These are phyloP conservation scores for Heterodera schachtii DNA, from an alignment of 1,140 invertebrate genomes.

Conservation along the genomic window DNA sequence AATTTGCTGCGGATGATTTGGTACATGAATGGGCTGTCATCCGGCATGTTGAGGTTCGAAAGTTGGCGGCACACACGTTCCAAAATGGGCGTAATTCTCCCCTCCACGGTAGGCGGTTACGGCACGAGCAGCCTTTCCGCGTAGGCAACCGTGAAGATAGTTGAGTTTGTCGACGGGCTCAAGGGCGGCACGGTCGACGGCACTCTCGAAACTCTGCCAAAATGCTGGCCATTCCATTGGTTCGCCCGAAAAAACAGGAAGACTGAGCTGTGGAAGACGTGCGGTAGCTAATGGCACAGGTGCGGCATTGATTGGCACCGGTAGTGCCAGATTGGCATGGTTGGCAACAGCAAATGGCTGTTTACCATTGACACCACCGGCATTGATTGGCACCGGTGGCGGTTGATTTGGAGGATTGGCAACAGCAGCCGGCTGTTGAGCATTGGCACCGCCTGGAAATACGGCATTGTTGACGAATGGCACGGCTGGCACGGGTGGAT, in stretches of 20 bases:
- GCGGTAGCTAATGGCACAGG: neutral
- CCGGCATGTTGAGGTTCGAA: neutral
- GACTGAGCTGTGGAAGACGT: neutral
- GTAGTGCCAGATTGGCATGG: no score
- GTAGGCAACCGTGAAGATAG: neutral
- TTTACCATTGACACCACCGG: no score
- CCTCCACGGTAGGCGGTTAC: neutral
- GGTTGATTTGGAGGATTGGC: no score
- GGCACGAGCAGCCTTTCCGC: neutral
- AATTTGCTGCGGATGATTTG: neutral
- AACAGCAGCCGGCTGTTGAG: no score
- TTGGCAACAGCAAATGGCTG: no score
- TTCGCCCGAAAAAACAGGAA: neutral
- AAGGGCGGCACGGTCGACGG: neutral
- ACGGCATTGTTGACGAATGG: no score
- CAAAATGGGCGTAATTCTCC: neutral
- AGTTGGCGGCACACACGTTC: conserved; percentile 9
- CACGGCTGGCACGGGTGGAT: no score
- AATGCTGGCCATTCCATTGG: neutral
- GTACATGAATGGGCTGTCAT: conserved; percentile 4
- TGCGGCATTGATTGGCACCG: no score
- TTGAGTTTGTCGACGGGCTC: conserved; percentile 1
- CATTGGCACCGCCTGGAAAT: no score
- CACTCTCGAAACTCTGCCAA: conserved; percentile 14
- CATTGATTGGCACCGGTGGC: no score